These are phyloP conservation scores for Steatornis caripensis DNA, from an alignment of 2,113 vertebrate genomes.

Conservation along the genomic window DNA sequence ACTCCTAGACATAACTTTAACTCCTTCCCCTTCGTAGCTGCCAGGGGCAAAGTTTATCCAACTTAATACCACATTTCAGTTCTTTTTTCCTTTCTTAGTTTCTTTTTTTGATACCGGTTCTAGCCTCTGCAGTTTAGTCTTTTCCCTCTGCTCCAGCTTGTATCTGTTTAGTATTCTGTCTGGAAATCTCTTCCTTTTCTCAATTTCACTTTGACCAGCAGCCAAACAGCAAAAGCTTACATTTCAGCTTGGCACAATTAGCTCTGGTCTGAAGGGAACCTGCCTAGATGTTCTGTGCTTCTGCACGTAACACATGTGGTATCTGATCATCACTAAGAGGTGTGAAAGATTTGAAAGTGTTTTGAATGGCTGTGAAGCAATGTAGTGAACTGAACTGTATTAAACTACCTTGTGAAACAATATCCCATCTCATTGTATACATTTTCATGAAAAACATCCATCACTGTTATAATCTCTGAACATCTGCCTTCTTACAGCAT, in stretches of 20 bases:
- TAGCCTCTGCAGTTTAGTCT: not conserved
- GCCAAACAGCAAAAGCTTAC: not conserved
- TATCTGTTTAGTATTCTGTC: not conserved
- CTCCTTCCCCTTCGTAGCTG: not conserved
- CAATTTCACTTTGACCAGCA: not conserved
- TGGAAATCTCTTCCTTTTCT: not conserved
- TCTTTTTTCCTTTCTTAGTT: not conserved
- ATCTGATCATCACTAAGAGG: not conserved
- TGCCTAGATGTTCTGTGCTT: not conserved
- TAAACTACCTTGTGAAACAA: not conserved
- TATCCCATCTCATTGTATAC: not conserved
- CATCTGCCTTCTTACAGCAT: not conserved
- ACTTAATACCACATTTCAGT: not conserved
- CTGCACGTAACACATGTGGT: not conserved
- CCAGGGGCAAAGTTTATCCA: not conserved
- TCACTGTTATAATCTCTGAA: not conserved
- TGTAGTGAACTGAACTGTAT: not conserved
- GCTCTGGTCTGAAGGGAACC: not conserved
- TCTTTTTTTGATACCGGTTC: not conserved
- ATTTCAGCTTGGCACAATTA: not conserved
- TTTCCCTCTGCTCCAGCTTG: not conserved
- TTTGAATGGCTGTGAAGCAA: not conserved
- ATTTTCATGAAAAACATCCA: not conserved
- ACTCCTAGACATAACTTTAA: not conserved
- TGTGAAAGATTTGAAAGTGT: not conserved